phyloP scores from a whole-genome alignment of 2,888 invertebrate genomes.

The Lobophora halterata region DNA sequence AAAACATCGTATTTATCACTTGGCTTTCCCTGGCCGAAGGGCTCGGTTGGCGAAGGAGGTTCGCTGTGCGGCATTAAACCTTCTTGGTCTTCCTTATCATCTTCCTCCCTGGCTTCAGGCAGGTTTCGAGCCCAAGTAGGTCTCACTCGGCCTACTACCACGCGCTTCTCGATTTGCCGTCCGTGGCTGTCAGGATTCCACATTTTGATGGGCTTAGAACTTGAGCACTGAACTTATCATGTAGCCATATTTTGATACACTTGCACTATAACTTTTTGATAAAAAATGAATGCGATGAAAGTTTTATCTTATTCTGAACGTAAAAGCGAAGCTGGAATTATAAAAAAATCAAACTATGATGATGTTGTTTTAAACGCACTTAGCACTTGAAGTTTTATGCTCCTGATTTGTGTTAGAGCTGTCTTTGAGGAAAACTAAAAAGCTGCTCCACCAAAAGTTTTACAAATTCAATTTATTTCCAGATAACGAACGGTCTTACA shows the following conservation, averaged over 20 bases:
- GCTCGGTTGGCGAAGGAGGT: slow-evolving; percentile 68
- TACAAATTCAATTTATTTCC: no score
- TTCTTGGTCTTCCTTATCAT: slow-evolving; percentile 63
- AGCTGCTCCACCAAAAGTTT: no score
- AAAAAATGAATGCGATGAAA: neutral
- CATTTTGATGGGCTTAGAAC: slow-evolving; percentile 42
- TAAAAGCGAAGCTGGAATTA: no score
- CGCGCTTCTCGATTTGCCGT: slow-evolving; percentile 82
- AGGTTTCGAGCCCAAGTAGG: slow-evolving; percentile 79
- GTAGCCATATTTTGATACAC: slow-evolving; percentile 10
- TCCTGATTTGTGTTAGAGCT: no score
- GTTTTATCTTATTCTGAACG: no score
- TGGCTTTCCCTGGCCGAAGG: slow-evolving; percentile 64
- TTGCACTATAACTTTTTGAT: neutral
- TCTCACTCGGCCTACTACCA: slow-evolving; percentile 79
- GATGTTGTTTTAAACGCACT: no score
- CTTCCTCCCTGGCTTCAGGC: slow-evolving; percentile 68
- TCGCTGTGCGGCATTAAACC: slow-evolving; percentile 71
- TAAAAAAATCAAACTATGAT: no score
- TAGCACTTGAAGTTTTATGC: no score
- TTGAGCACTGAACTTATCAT: slow-evolving; percentile 12
- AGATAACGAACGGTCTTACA: no score
- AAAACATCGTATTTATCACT: slow-evolving; percentile 80
- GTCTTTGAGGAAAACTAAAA: no score
- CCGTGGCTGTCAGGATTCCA: slow-evolving; percentile 79